phyloP scores from a whole-genome alignment of 2,888 invertebrate genomes.

The Xanthorhoe designata region DNA sequence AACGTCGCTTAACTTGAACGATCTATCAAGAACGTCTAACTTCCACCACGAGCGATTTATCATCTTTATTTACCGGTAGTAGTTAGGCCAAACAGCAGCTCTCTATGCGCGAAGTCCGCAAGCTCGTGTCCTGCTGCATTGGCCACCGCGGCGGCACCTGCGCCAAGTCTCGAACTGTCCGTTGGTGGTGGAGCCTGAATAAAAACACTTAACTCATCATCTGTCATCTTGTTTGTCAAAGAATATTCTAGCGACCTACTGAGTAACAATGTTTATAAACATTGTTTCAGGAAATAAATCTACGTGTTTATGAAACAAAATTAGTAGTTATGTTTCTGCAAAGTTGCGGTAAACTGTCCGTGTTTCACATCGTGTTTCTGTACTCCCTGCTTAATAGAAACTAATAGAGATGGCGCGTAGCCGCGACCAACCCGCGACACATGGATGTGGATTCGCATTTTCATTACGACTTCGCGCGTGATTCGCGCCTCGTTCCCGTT shows the following conservation, averaged over 20 bases:
- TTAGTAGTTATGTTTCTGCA: neutral
- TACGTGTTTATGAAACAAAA: neutral
- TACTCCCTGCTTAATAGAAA: no score
- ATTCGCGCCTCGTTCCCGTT: no score
- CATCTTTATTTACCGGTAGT: constrained; percentile 81
- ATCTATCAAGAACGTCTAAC: neutral
- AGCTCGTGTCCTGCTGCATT: constrained; percentile 92
- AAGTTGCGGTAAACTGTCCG: no score
- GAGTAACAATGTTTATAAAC: no score
- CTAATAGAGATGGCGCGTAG: no score
- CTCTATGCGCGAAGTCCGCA: constrained; percentile 92
- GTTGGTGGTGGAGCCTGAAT: constrained; percentile 84
- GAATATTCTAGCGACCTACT: no score
- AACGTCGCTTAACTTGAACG: no score
- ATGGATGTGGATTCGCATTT: neutral
- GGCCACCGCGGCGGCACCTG: constrained; percentile 87
- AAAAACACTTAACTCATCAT: constrained; percentile 5
- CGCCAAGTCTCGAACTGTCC: constrained; percentile 78
- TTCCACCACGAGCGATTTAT: neutral
- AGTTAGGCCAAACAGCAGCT: constrained; percentile 94
- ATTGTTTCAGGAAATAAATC: no score
- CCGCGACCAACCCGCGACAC: no score
- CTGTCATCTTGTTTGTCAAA: neutral
- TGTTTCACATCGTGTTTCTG: no score
- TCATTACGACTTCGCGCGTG: neutral